Percentiles rank a stretch among this genome's conserved stretches.
phyloP scores from a whole-genome alignment of 2,113 vertebrate genomes.

The Eulacestoma nigropectus region DNA sequence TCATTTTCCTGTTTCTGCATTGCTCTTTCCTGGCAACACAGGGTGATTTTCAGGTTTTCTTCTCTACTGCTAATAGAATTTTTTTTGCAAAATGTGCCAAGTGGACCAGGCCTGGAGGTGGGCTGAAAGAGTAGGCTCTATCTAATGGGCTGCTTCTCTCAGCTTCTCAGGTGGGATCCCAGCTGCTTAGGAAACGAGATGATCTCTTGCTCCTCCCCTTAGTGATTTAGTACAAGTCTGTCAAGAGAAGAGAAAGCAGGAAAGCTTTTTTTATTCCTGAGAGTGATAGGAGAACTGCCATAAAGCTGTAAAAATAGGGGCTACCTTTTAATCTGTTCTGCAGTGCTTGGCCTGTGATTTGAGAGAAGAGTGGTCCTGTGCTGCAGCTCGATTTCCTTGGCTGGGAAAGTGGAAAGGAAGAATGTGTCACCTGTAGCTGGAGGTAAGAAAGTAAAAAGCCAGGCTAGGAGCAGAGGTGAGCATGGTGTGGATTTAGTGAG shows the following conservation, averaged over 20 bases:
- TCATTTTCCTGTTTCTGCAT: neutral
- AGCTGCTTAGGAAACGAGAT: neutral
- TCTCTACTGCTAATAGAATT: neutral
- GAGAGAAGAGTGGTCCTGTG: neutral
- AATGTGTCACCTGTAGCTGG: neutral
- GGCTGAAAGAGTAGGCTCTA: neutral
- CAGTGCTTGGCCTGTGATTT: neutral
- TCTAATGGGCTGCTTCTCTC: neutral
- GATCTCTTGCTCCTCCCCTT: slow-evolving; percentile 10
- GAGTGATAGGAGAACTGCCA: neutral
- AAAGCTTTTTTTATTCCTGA: neutral
- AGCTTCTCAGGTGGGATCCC: slow-evolving; percentile 27
- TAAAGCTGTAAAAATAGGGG: neutral
- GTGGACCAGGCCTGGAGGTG: neutral
- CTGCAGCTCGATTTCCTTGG: neutral
- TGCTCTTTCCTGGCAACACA: neutral
- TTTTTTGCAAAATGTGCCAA: neutral
- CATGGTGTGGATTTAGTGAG: neutral
- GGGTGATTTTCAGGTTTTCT: neutral
- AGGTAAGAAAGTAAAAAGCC: slow-evolving; percentile 2
- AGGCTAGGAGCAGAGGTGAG: neutral
- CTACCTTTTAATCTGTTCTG: neutral
- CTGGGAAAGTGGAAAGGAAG: neutral
- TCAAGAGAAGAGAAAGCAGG: neutral
- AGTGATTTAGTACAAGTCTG: neutral